Conservation (phyloP, 2,797 vertebrate species). For the Macropus fuliginosus region DNA sequence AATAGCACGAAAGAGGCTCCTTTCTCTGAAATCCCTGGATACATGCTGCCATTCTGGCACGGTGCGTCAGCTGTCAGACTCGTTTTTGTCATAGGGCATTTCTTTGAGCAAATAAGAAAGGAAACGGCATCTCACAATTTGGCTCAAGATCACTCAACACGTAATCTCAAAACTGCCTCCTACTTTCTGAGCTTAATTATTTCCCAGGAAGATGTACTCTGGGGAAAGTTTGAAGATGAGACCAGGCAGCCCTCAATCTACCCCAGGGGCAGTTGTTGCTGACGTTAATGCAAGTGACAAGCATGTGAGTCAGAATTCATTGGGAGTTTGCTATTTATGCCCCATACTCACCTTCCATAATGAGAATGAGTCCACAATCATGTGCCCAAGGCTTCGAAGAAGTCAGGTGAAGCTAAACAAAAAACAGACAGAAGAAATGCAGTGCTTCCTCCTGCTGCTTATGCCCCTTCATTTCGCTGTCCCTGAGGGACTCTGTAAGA, state of each 20-base stretch:
- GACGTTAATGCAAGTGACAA: neutral
- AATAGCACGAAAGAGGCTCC: conserved; percentile 15
- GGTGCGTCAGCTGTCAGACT: conserved; percentile 18
- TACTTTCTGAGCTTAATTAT: conserved; percentile 43
- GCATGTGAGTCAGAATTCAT: neutral
- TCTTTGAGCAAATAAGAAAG: conserved; percentile 47
- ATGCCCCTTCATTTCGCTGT: neutral
- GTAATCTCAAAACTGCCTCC: neutral
- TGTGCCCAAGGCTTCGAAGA: conserved; percentile 1
- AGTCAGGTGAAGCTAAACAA: neutral
- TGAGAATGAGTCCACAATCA: neutral
- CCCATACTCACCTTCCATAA: neutral
- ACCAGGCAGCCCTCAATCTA: neutral
- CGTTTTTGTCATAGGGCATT: conserved; percentile 31
- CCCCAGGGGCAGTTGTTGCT: neutral
- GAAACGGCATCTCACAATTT: conserved; percentile 22
- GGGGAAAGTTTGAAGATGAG: conserved; percentile 34
- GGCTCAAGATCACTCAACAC: conserved; percentile 8
- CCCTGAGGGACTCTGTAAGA: neutral
- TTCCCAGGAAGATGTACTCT: conserved; percentile 9
- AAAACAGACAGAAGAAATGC: neutral
- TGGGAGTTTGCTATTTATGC: neutral
- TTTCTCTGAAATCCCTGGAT: conserved; percentile 36
- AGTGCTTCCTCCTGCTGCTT: neutral
- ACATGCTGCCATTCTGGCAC: conserved; percentile 29